A percentile compares a stretch with the other conserved stretches of the same genome.
These are phyloP conservation scores for Eublepharis macularius DNA, from an alignment of 2,113 vertebrate species.

Conservation along the genomic window DNA sequence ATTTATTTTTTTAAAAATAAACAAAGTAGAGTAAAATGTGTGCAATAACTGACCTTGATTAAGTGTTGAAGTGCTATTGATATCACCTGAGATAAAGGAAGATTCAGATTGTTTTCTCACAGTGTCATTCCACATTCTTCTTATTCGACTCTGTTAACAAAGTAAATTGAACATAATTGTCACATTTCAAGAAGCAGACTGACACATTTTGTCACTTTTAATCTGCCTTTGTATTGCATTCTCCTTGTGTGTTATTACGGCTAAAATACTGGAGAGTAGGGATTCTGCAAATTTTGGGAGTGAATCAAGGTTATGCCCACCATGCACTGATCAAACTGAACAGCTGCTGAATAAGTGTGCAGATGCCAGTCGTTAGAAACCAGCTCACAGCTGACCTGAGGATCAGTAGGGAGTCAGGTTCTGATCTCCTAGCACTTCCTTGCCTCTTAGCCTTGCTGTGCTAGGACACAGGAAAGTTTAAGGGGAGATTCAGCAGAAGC, in stretches of 20 bases:
- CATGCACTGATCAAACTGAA: too few relatives aligned
- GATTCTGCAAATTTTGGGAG: too few relatives aligned
- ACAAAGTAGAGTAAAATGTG: slow-evolving; percentile 63
- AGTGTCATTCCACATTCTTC: slow-evolving; percentile 99
- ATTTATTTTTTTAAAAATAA: slow-evolving; percentile 62
- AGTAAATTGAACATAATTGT: slow-evolving; percentile 56
- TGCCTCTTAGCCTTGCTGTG: too few relatives aligned
- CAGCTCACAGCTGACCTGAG: too few relatives aligned
- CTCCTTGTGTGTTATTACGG: slow-evolving; percentile 9
- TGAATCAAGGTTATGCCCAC: too few relatives aligned
- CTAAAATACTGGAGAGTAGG: slow-evolving; percentile 7
- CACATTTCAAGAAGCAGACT: slow-evolving; percentile 32
- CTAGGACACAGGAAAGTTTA: too few relatives aligned
- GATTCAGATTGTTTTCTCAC: slow-evolving; percentile 99
- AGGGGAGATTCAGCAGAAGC: too few relatives aligned
- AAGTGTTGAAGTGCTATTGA: slow-evolving; percentile 99
- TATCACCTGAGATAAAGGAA: slow-evolving; percentile 99
- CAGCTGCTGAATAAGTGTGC: too few relatives aligned
- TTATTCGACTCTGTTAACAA: slow-evolving; percentile 97
- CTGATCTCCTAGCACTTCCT: too few relatives aligned
- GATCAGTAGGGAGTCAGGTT: too few relatives aligned
- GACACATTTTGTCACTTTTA: slow-evolving; percentile 15
- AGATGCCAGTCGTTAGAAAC: too few relatives aligned
- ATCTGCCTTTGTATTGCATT: slow-evolving; percentile 11
- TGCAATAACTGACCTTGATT: slow-evolving; percentile 98